Evolutionary conservation across 1,140 invertebrate species (phyloP).

Genomic region (Anastrepha ludens): DNA sequence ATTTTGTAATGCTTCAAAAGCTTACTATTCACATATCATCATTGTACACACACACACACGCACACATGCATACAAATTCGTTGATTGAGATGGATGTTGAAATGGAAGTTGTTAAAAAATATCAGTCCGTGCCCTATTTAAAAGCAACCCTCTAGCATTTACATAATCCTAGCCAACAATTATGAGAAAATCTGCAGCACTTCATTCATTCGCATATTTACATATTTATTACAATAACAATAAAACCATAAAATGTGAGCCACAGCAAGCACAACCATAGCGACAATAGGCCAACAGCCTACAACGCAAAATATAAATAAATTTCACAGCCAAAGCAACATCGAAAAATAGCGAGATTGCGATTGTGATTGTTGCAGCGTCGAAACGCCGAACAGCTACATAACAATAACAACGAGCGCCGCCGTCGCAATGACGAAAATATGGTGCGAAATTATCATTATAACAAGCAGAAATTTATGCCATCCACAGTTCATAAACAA

Average conservation of each 20-base stretch:
- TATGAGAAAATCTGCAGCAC: slow-evolving; percentile 45
- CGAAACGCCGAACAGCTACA: not conserved
- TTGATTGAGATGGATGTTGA: not conserved
- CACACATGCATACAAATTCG: too few species aligned
- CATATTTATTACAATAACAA: slow-evolving; percentile 41
- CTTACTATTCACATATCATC: too few species aligned
- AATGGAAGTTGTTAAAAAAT: not conserved
- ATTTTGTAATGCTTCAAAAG: too few species aligned
- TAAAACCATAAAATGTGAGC: not conserved
- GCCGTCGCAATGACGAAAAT: slow-evolving; percentile 23
- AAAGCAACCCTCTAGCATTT: slow-evolving; percentile 22
- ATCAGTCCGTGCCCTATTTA: not conserved
- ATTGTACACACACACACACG: too few species aligned
- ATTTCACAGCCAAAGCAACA: not conserved
- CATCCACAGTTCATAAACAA: not conserved
- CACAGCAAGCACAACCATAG: not conserved
- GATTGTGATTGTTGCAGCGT: slow-evolving; percentile 8
- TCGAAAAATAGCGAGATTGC: not conserved
- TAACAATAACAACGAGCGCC: not conserved
- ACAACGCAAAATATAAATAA: slow-evolving; percentile 43
- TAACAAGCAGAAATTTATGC: slow-evolving; percentile 48
- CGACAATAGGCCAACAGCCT: slow-evolving; percentile 31
- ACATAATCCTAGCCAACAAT: slow-evolving; percentile 16
- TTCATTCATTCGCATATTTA: slow-evolving; percentile 35
- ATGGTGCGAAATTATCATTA: slow-evolving; percentile 44